Conservation (phyloP, 2,888 invertebrate genomes). For the Fragum fragum region DNA sequence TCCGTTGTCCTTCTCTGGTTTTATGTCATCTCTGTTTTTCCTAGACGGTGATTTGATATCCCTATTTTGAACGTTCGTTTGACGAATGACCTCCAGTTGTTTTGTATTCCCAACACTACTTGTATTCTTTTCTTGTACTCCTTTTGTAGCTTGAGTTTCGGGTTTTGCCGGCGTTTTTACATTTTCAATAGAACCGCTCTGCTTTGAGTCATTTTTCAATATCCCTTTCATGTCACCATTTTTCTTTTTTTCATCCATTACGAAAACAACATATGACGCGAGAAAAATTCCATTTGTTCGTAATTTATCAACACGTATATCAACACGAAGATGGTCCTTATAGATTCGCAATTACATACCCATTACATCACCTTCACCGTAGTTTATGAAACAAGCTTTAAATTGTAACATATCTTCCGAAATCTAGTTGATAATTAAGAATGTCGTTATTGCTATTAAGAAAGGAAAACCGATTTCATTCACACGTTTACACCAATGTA, state of each 20-base stretch:
- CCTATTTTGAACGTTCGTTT: background rate
- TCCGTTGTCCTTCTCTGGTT: constrained; percentile 21
- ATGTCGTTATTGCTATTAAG: too few relatives aligned
- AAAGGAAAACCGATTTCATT: too few relatives aligned
- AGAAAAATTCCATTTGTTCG: constrained; percentile 4
- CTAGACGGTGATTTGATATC: constrained; percentile 19
- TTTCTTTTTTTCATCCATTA: constrained; percentile 22
- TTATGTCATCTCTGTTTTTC: constrained; percentile 18
- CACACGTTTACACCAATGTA: too few relatives aligned
- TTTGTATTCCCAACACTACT: background rate
- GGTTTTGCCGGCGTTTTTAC: background rate
- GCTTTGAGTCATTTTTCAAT: constrained; percentile 15
- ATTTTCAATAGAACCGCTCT: constrained; percentile 2
- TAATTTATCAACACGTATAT: too few relatives aligned
- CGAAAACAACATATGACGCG: constrained; percentile 17
- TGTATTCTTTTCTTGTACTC: background rate
- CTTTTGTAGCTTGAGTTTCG: background rate
- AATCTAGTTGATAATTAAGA: too few relatives aligned
- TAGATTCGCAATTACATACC: too few relatives aligned
- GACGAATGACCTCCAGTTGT: background rate
- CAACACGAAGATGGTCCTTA: too few relatives aligned
- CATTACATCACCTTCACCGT: too few relatives aligned
- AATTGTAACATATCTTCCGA: too few relatives aligned
- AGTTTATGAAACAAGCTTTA: too few relatives aligned
- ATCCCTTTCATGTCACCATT: constrained; percentile 14